Base-by-base conservation (phyloP, 2,113 vertebrate genomes). In the Tursiops truncatus region DNA sequence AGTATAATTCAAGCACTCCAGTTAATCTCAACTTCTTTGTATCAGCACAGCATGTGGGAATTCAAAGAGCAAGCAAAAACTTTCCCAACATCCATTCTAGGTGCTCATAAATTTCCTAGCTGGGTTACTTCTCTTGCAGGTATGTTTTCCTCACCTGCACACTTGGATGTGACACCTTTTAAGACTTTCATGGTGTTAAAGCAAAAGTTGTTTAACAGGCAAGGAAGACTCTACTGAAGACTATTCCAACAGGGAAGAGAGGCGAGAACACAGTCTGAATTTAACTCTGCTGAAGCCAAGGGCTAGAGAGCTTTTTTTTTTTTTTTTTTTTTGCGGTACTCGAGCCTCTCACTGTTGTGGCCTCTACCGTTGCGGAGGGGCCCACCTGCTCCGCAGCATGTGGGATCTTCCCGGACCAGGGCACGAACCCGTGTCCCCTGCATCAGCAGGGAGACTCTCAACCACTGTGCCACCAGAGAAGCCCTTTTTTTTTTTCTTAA, bases 31-130 rank as follows among this genome's bases (percentile, higher is more conserved):
- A 47, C 31, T n/a, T 94, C 58, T 87, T 26, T 67, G 41, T 83
- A 44, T 68, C 18, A 71, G 8, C 33, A 80, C 20, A 60, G 44
- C 15, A 47, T 44, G 23, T 31, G 91, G 33, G 33, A 77, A 77
- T 93, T 95, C 82, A 82, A 93, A 85, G 76, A 91, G 44, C 58
- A 71, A 36, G 85, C 31, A 70, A n/a, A 87, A 44, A 62, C 23
- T 5, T 65, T 17, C 25, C 47, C 9, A 31, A 44, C 8, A 82
- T 33, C 67, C 28, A 18, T 3, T 23, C n/a, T 56, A 65, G 28
- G 4, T 82, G 74, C 6, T 84, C 71, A 20, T 21, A 31, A 25
- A 21, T 38, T 89, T 91, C 56, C 28, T 38, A 74, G 26, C 67
- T 83, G 56, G 41, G 33, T 31, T 9, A 38, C 58, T 63, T 89